Evolutionary conservation across 1,140 invertebrate species (phyloP), one percentile per base, ranked within the genome.

Genomic region (Muscidifurax raptorellus): DNA sequence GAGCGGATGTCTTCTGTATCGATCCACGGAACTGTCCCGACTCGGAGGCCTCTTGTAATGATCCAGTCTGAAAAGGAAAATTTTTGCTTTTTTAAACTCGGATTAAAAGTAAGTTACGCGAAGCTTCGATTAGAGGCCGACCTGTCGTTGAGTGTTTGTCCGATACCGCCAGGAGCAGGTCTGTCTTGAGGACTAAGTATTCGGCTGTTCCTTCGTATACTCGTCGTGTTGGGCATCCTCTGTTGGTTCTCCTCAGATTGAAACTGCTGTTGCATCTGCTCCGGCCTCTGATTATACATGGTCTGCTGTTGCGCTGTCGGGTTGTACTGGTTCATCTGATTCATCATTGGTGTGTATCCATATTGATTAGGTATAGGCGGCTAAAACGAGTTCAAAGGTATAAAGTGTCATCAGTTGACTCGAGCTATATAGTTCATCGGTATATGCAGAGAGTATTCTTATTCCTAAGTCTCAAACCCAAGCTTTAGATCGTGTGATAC

Each of bases 11-110:
- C 96, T 93, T 1, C 95, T 94, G 89, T 96, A 97, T 82, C 97
- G 94, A 93, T 98, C 97, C 59, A 97, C 96, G 87, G 97, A 98
- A 86, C 96, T 96, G 90, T 98, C 97, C 90, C 97, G 94, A 93
- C 97, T 97, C 3, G 97, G 96, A 80, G 97, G 96, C 89, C 96
- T 94, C 91, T 98, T 97, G 90, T 99, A 99, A 90, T 99, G 98
- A 93, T 99, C 98, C 91, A 99, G 93, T 92, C 93, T 95, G 90
- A n/a, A 85, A 88, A 84, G 0, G 72, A 71, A 32, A 83, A 77
- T 47, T n/a, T n/a, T n/a, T 30, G 67, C 66, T 40, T 28, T 9
- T 40, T 40, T 2, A 74, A 69, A 82, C 74, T 80, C 28, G 1
- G 9, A 40, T 9, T 10, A 10, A 40, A 6, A 40, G 52, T 32